A percentile compares a stretch with the other conserved stretches of the same genome.
phyloP scores from a whole-genome alignment of 2,113 vertebrate genomes.

The Coreoperca whiteheadi region DNA sequence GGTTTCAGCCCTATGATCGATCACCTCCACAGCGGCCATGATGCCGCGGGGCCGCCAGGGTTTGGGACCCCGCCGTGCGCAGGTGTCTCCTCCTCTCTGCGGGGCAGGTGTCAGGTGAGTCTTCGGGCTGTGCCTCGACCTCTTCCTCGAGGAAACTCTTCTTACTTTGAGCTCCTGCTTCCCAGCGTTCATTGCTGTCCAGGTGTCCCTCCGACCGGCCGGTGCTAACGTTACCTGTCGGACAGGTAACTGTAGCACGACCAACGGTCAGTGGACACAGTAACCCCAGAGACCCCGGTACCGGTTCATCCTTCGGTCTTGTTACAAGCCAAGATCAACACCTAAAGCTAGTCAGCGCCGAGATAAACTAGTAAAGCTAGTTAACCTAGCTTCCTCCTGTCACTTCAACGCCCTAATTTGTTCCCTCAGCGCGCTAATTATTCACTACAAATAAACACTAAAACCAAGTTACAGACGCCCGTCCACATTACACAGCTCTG shows the following conservation, averaged over 20 bases:
- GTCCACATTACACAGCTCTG: not conserved
- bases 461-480: not conserved
- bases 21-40: constrained; percentile 54
- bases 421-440: not conserved
- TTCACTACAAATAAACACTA: not conserved
- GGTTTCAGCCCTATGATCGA: too few species aligned
- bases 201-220: not conserved
- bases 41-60: not conserved
- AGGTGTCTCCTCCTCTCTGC: constrained; percentile 42
- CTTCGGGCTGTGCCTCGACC: constrained; percentile 64
- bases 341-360: too few species aligned
- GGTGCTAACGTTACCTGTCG: too few species aligned
- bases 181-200: constrained; percentile 56
- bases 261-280: too few species aligned
- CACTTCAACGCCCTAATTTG: not conserved
- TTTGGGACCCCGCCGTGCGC: not conserved
- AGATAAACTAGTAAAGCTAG: not conserved
- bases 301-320: not conserved
- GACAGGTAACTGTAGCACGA: too few species aligned
- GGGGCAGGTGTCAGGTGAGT: constrained; percentile 64
- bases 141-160: constrained; percentile 75
- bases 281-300: too few species aligned
- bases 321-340: too few species aligned
- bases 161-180: constrained; percentile 65
- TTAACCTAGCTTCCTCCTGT: not conserved